Conservation (phyloP, 2,113 vertebrate species). For the Naja naja region DNA sequence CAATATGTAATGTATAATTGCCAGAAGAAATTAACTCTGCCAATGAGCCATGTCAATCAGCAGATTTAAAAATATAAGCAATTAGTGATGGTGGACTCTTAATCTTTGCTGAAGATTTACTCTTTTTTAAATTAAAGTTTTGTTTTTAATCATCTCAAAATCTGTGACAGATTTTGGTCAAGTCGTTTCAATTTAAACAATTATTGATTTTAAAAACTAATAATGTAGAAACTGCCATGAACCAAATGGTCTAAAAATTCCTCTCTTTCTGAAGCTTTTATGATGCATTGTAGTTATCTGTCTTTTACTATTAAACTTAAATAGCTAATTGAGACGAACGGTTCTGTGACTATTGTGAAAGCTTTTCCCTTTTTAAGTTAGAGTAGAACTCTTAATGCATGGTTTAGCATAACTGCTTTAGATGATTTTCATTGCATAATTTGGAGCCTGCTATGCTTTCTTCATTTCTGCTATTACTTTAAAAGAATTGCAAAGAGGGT, state of each 20-base stretch:
- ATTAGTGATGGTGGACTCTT: neutral
- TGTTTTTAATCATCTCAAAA: constrained; percentile 82
- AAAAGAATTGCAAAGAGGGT: neutral
- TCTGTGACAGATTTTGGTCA: constrained; percentile 83
- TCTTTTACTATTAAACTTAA: constrained; percentile 88
- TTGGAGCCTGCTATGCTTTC: neutral
- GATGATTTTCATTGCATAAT: neutral
- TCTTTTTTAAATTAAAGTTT: constrained; percentile 67
- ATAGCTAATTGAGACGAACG: constrained; percentile 81
- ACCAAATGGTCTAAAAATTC: constrained; percentile 79
- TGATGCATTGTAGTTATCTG: constrained; percentile 97
- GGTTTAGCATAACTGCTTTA: neutral
- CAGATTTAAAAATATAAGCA: neutral
- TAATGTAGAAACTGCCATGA: constrained; percentile 83
- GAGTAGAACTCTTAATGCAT: neutral
- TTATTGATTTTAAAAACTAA: constrained; percentile 78
- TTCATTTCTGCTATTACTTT: neutral
- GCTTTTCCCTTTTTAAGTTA: neutral
- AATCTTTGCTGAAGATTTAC: neutral
- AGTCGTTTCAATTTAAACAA: constrained; percentile 73
- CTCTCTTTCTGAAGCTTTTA: constrained; percentile 98
- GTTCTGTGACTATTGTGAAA: constrained; percentile 71
- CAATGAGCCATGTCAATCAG: neutral
- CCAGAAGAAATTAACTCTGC: neutral
- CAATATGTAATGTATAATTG: neutral